Evolutionary conservation across 30 jellyfish, hydroid and myxozoan species (phyloP).

Genomic region (Rhopilema esculentum): DNA sequence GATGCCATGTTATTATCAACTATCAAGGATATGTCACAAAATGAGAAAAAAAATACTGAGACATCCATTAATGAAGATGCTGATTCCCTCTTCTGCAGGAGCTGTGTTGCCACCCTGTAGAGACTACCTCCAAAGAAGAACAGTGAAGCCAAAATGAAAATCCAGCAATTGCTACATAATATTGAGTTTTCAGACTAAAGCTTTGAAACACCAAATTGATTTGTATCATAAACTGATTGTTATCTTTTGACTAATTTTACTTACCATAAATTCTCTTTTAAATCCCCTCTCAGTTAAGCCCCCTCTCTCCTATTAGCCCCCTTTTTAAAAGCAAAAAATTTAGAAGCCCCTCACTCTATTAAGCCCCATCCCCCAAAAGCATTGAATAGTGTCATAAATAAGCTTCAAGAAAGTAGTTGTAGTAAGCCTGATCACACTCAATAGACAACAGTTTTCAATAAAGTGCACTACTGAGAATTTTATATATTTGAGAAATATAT

Average conservation of each 20-base stretch:
- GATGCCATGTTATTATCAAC: not conserved
- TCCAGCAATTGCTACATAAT: conserved; percentile 19
- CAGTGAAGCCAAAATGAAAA: conserved; percentile 18
- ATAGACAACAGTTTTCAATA: not conserved
- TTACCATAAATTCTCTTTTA: not conserved
- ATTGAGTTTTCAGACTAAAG: conserved; percentile 23
- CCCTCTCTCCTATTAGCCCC: not conserved
- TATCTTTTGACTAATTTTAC: not conserved
- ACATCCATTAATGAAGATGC: not conserved
- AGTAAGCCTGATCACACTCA: not conserved
- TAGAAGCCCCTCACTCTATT: not conserved
- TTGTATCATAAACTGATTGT: not conserved
- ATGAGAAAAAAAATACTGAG: not conserved
- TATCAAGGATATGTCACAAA: not conserved
- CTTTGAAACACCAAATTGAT: not conserved
- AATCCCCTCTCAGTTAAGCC: not conserved
- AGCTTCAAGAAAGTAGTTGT: not conserved
- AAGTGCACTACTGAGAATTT: not conserved
- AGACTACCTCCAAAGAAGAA: conserved; percentile 15
- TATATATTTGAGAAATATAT: not conserved
- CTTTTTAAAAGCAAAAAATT: not conserved
- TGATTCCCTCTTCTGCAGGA: not conserved
- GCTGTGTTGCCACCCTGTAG: conserved; percentile 8
- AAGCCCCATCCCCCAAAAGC: not conserved
- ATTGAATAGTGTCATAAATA: not conserved